Evolutionary conservation across 2,797 vertebrate genomes (phyloP), one percentile per base, ranked within the genome.

Genomic region (Catamblyrhynchus diadema): DNA sequence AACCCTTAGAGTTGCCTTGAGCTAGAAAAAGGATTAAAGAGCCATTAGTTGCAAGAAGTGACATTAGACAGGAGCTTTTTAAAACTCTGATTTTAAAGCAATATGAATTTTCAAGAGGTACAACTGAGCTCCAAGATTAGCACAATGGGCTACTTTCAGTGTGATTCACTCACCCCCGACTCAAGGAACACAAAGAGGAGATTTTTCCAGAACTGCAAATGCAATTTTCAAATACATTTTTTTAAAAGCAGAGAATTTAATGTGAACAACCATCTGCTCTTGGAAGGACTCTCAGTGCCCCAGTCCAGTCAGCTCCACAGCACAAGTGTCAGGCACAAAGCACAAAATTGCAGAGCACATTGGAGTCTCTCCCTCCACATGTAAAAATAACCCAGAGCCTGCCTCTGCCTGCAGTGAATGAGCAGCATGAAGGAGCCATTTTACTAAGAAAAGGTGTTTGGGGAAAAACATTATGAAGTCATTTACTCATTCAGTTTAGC

Each of bases 191-290:
- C 27, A n/a, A 65, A 47, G 73, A 64, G 62, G 21, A 57, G 53
- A n/a, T 66, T 47, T 83, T 80, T 73, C 81, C 88, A 66, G 69
- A 67, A 37, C 30, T 56, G 39, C 35, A 27, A 83, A 39, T 24
- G 48, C 80, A 53, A 51, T 77, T 80, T 90, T 95, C n/a, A 71
- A 95, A 78, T 51, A 57, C 57, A 25, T 95, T 70, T 69, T 57
- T 89, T 95, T 77, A 39, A 69, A 95, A 96, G 62, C 79, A 64
- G 91, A 86, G 65, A 73, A 48, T 75, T 84, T 66, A 21, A 80
- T 64, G 86, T 9, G 74, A 84, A 69, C 65, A 82, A 60, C 95
- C 95, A 96, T 89, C 96, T 96, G 97, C 83, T 96, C 92, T 86
- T 84, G 92, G 89, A 92, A 94, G 62, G 72, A 44, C 73, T 64